Evolutionary conservation across 1,140 invertebrate species (phyloP).

Genomic region (Heliothis subflexa): DNA sequence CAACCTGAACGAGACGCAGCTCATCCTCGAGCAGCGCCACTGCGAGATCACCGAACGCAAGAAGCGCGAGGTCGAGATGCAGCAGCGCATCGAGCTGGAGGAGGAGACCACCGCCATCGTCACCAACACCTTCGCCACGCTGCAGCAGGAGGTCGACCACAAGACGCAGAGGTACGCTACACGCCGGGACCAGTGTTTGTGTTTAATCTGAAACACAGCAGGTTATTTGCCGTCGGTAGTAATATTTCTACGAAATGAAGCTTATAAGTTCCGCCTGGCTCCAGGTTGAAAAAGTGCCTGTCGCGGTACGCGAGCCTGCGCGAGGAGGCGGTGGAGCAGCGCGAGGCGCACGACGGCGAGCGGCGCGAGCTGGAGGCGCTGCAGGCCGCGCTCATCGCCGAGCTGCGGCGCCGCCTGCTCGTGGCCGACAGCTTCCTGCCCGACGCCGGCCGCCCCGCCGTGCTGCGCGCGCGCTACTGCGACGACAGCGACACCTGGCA

Average conservation of each 20-base stretch:
- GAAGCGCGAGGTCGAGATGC: slow-evolving; percentile 90
- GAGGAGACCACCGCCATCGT: slow-evolving; percentile 96
- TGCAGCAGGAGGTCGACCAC: slow-evolving; percentile 96
- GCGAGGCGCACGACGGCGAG: slow-evolving; percentile 86
- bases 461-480: slow-evolving; percentile 94
- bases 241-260: too few relatives aligned
- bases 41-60: slow-evolving; percentile 95
- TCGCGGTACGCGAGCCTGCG: slow-evolving; percentile 78
- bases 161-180: slow-evolving; percentile 94
- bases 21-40: slow-evolving; percentile 92
- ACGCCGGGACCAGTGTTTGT: too few relatives aligned
- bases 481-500: slow-evolving; percentile 96
- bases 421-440: slow-evolving; percentile 99
- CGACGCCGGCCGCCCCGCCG: slow-evolving; percentile 93
- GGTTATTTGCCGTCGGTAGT: too few relatives aligned
- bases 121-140: slow-evolving; percentile 93
- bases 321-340: slow-evolving; percentile 81
- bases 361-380: slow-evolving; percentile 89
- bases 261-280: slow-evolving; percentile 40
- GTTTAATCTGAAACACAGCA: too few relatives aligned
- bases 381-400: slow-evolving; percentile 80
- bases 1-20: slow-evolving; percentile 95
- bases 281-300: slow-evolving; percentile 82
- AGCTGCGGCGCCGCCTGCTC: slow-evolving; percentile 93
- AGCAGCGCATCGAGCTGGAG: slow-evolving; percentile 94